phyloP scores from a whole-genome alignment of 2,888 invertebrate species.

The Nomada flava region DNA sequence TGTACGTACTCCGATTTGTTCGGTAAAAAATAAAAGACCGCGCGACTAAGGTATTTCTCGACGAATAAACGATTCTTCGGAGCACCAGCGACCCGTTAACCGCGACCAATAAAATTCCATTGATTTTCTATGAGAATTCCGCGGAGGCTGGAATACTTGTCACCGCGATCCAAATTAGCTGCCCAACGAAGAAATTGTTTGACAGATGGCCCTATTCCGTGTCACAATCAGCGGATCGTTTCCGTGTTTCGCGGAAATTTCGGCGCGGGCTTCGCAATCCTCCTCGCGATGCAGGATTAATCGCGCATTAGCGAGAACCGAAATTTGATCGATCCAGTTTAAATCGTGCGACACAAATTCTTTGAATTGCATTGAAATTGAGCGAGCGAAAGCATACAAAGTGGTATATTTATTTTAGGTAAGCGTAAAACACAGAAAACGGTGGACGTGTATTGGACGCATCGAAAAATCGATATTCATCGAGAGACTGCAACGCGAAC shows the following conservation, averaged over 20 bases:
- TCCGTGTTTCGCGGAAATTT: constrained; percentile 43
- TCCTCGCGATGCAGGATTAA: constrained; percentile 44
- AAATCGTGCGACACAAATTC: too few species aligned
- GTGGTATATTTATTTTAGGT: not conserved
- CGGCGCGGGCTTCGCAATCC: constrained; percentile 25
- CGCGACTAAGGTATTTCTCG: too few species aligned
- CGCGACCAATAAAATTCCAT: too few species aligned
- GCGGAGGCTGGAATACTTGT: constrained; percentile 33
- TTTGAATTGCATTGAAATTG: too few species aligned
- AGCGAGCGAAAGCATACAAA: too few species aligned
- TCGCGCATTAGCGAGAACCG: constrained; percentile 44
- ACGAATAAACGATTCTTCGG: too few species aligned
- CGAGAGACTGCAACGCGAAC: not conserved
- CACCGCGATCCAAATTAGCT: constrained; percentile 51
- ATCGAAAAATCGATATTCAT: not conserved
- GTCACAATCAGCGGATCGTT: constrained; percentile 59
- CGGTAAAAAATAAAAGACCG: not conserved
- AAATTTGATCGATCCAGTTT: too few species aligned
- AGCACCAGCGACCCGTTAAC: too few species aligned
- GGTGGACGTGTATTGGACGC: not conserved
- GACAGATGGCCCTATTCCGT: constrained; percentile 34
- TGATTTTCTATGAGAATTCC: constrained; percentile 29
- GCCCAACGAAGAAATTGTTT: constrained; percentile 58
- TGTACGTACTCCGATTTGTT: not conserved
- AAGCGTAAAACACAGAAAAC: too few species aligned